Conservation (phyloP, 1,140 invertebrate genomes). For the Anastrepha obliqua region DNA sequence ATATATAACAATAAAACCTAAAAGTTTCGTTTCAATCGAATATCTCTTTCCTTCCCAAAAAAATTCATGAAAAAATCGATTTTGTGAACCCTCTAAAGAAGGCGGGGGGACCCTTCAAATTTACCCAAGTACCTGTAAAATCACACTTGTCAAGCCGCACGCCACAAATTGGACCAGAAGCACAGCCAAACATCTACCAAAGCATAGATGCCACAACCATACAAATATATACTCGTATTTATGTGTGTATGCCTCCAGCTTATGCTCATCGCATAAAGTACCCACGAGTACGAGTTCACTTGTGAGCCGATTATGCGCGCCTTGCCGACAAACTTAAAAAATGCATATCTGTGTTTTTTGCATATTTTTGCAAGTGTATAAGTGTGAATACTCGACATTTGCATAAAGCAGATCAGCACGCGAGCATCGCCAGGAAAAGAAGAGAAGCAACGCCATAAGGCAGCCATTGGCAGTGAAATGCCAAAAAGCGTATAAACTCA, state of each 20-base stretch:
- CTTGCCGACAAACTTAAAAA: not conserved
- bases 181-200: no score
- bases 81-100: no score
- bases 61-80: no score
- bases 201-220: no score
- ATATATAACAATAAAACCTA: no score
- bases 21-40: no score
- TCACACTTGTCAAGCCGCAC: no score
- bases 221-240: not conserved
- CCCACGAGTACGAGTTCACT: not conserved
- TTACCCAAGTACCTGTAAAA: no score
- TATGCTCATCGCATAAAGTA: no score
- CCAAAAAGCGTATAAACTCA: not conserved
- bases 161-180: no score
- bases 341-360: slow-evolving; percentile 10
- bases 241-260: not conserved
- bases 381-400: not conserved
- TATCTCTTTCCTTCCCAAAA: no score
- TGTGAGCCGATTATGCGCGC: not conserved
- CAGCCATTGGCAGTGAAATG: slow-evolving; percentile 23
- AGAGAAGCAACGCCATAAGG: not conserved
- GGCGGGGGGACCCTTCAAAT: no score
- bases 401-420: not conserved
- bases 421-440: not conserved
- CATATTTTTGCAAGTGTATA: not conserved